Evolutionary conservation across 2,888 invertebrate genomes (phyloP).

Genomic region (Empis livida): DNA sequence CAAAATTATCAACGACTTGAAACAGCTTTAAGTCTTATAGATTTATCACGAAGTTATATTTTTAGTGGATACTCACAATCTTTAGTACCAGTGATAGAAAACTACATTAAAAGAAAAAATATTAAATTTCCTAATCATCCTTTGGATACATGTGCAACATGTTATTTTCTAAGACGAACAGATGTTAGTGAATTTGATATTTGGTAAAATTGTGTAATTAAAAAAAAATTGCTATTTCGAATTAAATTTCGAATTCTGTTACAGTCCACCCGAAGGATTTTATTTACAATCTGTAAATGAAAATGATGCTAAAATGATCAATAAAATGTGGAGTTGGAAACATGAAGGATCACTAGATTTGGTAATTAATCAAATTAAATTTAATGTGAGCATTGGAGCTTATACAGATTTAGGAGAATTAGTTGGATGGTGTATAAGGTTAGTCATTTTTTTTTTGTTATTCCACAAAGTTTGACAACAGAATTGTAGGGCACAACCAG

Average conservation of each 20-base stretch:
- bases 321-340: slow-evolving; percentile 14
- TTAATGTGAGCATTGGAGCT: slow-evolving; percentile 9
- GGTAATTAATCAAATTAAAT: neutral
- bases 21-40: neutral
- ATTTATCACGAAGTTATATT: slow-evolving; percentile 5
- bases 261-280: slow-evolving; percentile 12
- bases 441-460: too few species aligned
- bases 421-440: slow-evolving; percentile 15
- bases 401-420: slow-evolving; percentile 11
- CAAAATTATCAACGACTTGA: too few species aligned
- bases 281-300: slow-evolving; percentile 8
- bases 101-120: neutral
- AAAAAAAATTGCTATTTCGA: too few species aligned
- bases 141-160: neutral
- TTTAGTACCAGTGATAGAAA: slow-evolving; percentile 1
- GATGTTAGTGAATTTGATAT: slow-evolving; percentile 6
- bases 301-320: slow-evolving; percentile 10
- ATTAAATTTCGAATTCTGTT: neutral
- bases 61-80: slow-evolving; percentile 3
- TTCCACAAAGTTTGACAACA: too few species aligned
- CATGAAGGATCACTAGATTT: slow-evolving; percentile 11
- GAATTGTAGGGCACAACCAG: slow-evolving; percentile 10
- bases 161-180: slow-evolving; percentile 4
- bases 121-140: too few species aligned
- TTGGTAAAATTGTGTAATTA: neutral